A percentile compares a stretch with the other conserved stretches of the same genome.
These are phyloP conservation scores for Globodera rostochiensis DNA, from an alignment of 1,140 invertebrate genomes.

Conservation along the genomic window DNA sequence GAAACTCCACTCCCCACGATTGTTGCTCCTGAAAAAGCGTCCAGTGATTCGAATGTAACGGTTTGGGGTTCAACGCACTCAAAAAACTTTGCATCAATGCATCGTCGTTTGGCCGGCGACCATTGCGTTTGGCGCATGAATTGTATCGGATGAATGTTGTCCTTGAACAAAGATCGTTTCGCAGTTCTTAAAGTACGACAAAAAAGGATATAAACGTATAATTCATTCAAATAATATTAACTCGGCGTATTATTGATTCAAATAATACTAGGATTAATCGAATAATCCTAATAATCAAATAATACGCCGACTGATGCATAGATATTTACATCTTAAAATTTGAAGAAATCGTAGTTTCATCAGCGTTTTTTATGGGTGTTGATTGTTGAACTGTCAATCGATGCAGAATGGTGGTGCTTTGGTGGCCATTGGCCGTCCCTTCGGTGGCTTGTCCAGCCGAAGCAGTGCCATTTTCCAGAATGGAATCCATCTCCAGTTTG, in stretches of 20 bases:
- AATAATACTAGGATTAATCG: no score
- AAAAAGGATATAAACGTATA: no score
- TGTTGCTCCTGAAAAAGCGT: slow-evolving; percentile 21
- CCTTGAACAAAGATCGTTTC: slow-evolving; percentile 17
- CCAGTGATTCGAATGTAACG: slow-evolving; percentile 2
- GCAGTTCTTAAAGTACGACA: neutral
- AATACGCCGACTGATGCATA: no score
- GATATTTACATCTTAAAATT: no score
- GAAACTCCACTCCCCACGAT: slow-evolving; percentile 33
- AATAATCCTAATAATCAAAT: no score
- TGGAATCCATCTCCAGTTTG: neutral
- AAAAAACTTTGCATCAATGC: slow-evolving; percentile 36
- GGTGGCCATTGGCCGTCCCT: slow-evolving; percentile 20
- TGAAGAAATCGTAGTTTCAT: no score
- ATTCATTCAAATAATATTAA: no score
- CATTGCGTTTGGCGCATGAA: slow-evolving; percentile 38
- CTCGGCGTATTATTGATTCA: no score
- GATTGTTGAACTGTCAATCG: neutral
- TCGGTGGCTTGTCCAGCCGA: neutral
- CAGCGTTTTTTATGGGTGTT: neutral
- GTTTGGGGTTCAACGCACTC: slow-evolving; percentile 8
- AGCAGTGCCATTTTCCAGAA: neutral
- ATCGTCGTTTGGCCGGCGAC: slow-evolving; percentile 40
- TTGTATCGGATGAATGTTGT: slow-evolving; percentile 5
- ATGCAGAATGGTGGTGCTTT: slow-evolving; percentile 7